A percentile compares a stretch with the other conserved stretches of the same genome.
Evolutionary conservation across 2,113 vertebrate species (phyloP).

Genomic region (Alligator mississippiensis): DNA sequence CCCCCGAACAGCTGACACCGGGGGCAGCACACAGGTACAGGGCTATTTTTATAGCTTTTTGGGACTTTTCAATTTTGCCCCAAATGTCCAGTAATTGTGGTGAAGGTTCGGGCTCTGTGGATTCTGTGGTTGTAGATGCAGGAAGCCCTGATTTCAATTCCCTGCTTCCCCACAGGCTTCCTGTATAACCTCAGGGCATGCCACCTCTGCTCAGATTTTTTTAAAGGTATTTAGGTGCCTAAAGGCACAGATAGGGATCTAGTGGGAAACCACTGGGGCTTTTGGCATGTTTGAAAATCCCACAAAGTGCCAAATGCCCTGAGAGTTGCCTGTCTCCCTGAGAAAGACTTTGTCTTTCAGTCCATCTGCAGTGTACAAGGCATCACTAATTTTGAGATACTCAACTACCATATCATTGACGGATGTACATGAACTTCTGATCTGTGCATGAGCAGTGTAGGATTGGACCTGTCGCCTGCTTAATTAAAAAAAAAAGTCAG

Average conservation of each 20-base stretch:
- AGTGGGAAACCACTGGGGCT: not conserved
- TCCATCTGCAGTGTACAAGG: not conserved
- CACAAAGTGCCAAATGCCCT: too few relatives aligned
- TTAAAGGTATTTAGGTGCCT: not conserved
- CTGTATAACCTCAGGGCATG: not conserved
- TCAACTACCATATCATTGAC: not conserved
- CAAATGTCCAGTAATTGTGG: not conserved
- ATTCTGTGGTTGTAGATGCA: not conserved
- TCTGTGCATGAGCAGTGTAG: not conserved
- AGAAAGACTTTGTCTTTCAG: not conserved
- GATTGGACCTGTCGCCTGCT: not conserved
- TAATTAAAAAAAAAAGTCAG: not conserved
- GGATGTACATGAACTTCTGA: not conserved
- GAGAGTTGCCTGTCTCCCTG: too few relatives aligned
- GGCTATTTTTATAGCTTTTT: too few relatives aligned
- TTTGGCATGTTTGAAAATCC: not conserved
- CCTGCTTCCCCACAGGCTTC: not conserved
- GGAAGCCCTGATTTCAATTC: not conserved
- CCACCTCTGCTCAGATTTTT: not conserved
- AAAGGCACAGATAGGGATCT: not conserved
- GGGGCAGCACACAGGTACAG: not conserved
- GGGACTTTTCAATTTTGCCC: not conserved
- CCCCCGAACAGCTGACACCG: not conserved
- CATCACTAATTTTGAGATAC: not conserved
- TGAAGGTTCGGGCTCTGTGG: conserved; percentile 12